These are phyloP conservation scores for Nemapogon koenigi DNA, from an alignment of 2,888 invertebrate genomes.

Conservation along the genomic window DNA sequence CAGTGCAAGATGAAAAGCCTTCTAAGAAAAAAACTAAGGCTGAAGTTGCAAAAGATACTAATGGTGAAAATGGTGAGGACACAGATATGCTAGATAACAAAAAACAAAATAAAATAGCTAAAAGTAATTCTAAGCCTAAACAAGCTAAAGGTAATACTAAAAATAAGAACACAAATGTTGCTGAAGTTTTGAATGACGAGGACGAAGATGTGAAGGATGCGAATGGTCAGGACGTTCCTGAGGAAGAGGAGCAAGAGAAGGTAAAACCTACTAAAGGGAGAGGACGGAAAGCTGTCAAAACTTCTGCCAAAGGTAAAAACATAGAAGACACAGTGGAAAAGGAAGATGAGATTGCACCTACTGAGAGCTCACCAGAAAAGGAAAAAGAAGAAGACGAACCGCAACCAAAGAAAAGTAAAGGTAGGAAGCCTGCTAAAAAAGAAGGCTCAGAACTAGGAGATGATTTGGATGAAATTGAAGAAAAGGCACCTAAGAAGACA, in stretches of 20 bases:
- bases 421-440: slow-evolving; percentile 25
- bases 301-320: not conserved
- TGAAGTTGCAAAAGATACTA: slow-evolving; percentile 16
- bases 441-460: slow-evolving; percentile 20
- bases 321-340: not conserved
- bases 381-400: slow-evolving; percentile 36
- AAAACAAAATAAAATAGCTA: not conserved
- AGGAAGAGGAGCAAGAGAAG: slow-evolving; percentile 2
- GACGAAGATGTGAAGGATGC: not conserved
- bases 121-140: not conserved
- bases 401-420: slow-evolving; percentile 28
- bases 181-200: not conserved
- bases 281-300: slow-evolving; percentile 12
- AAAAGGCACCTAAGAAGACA: slow-evolving; percentile 30
- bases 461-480: slow-evolving; percentile 22
- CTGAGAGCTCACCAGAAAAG: slow-evolving; percentile 33
- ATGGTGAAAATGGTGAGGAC: slow-evolving; percentile 7
- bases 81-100: not conserved
- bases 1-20: slow-evolving; percentile 33
- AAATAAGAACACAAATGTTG: not conserved
- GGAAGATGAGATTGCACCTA: not conserved
- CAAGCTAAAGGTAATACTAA: not conserved
- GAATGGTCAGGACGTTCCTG: slow-evolving; percentile 1
- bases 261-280: slow-evolving; percentile 9
- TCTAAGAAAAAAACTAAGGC: slow-evolving; percentile 28